Evolutionary conservation across 2,113 vertebrate genomes (phyloP).

Genomic region (Pongo abelii): DNA sequence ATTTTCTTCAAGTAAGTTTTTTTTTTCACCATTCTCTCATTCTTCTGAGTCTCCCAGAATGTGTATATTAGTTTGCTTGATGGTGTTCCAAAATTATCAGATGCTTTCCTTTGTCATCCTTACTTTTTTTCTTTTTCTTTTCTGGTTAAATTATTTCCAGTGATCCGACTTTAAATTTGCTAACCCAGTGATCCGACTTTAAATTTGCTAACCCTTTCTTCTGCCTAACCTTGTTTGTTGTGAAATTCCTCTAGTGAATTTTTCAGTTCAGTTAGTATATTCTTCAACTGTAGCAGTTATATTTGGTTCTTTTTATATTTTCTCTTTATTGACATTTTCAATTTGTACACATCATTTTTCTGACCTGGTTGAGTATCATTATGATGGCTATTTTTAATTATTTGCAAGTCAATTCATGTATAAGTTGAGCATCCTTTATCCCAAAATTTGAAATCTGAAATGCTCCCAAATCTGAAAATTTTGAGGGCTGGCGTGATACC

Average conservation of each 20-base stretch:
- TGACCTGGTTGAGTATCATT: not conserved
- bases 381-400: not conserved
- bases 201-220: not conserved
- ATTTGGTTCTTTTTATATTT: not conserved
- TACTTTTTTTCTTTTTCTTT: not conserved
- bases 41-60: not conserved
- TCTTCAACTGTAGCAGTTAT: not conserved
- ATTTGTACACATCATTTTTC: not conserved
- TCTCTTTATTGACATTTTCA: not conserved
- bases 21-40: not conserved
- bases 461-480: not conserved
- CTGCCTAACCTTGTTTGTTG: not conserved
- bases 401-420: not conserved
- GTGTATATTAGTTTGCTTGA: not conserved
- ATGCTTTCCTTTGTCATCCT: too few species aligned
- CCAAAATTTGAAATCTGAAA: not conserved
- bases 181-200: not conserved
- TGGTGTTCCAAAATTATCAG: too few species aligned
- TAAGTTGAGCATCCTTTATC: not conserved
- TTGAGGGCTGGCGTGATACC: not conserved
- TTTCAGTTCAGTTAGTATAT: not conserved
- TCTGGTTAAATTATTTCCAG: not conserved
- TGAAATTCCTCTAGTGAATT: not conserved
- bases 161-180: not conserved
- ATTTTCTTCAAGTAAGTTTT: not conserved